These are phyloP conservation scores for Bacillus rossius DNA, from an alignment of 1,140 invertebrate species.

Conservation along the genomic window DNA sequence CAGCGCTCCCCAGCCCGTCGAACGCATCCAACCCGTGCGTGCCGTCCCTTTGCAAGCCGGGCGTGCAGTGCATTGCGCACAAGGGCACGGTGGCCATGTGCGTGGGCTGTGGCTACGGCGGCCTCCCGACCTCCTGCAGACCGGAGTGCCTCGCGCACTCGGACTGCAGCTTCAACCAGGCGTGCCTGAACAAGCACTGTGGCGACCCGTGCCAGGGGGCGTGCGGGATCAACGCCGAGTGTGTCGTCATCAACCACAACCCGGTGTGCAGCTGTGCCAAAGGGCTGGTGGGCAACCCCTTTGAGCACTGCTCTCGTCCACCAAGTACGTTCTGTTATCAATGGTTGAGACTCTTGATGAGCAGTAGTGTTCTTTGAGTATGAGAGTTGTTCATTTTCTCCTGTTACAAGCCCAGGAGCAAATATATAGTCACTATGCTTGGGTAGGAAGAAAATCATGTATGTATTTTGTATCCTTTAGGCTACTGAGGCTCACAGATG, in stretches of 20 bases:
- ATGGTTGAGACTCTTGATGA: no score
- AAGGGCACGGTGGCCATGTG: conserved; percentile 70
- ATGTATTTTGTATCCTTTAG: no score
- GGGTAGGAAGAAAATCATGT: no score
- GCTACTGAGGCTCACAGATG: no score
- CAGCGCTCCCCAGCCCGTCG: conserved; percentile 39
- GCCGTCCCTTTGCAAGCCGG: conserved; percentile 69
- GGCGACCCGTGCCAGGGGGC: conserved; percentile 75
- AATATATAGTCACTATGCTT: no score
- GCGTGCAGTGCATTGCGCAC: conserved; percentile 59
- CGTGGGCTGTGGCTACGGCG: conserved; percentile 63
- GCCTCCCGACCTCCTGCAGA: conserved; percentile 60
- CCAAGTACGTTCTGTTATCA: conserved; percentile 45
- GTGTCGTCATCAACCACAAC: conserved; percentile 65
- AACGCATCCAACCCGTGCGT: conserved; percentile 47
- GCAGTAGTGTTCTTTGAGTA: no score
- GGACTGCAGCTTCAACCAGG: conserved; percentile 70
- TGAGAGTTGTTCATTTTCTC: no score
- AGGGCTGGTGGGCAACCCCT: conserved; percentile 74
- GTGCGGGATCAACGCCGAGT: conserved; percentile 73
- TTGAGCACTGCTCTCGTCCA: conserved; percentile 61
- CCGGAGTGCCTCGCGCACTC: conserved; percentile 71
- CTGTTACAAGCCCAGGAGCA: no score
- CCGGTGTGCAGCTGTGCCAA: conserved; percentile 69
- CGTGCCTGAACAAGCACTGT: conserved; percentile 70